Evolutionary conservation across 2,888 invertebrate species (phyloP), one percentile per base, ranked within the genome.

Genomic region (Xanthorhoe designata): DNA sequence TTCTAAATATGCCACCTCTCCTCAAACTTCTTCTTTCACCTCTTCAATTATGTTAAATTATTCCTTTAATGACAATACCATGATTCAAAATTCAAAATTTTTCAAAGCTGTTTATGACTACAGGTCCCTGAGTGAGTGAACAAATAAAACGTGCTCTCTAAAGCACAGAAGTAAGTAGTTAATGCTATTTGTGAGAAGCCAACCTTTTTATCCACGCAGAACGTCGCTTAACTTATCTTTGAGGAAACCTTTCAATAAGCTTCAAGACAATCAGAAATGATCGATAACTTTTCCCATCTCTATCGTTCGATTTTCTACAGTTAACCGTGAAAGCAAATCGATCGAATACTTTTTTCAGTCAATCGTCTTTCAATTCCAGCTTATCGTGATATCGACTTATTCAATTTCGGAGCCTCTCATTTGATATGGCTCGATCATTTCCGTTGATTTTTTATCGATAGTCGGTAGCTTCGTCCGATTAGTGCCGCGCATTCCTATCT

Each of bases 361-460:
- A 86, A 86, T 88, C 87, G 86, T 88, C 87, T 87, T 92, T 92
- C 90, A 92, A 91, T 90, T 91, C 89, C 78, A 81, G 78, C 85
- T 85, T 88, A n/a, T 88, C 88, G 90, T 90, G 90, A 88, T 91
- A 89, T 89, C 90, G 89, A 86, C 79, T 90, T 92, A 92, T 92
- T 92, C 90, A 91, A 93, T 92, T 92, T 91, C 85, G 80, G 81
- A 78, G 84, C 82, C 84, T 88, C 87, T 86, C 86, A 90, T 90
- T 87, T 84, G 86, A 85, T 85, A 85, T 83, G 87, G 85, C 86
- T 77, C 75, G 83, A 86, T 85, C 90, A 84, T 92, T 92, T 91
- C 91, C 91, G 89, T 88, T 76, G 79, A 13, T 84, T 88, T 84
- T 78, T 77, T 81, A 80, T 79, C 82, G 78, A 82, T 80, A 79